A percentile compares a stretch with the other conserved stretches of the same genome.
These are phyloP conservation scores for Caenorhabditis doughertyi DNA, from an alignment of 2,888 invertebrate genomes.

Conservation along the genomic window DNA sequence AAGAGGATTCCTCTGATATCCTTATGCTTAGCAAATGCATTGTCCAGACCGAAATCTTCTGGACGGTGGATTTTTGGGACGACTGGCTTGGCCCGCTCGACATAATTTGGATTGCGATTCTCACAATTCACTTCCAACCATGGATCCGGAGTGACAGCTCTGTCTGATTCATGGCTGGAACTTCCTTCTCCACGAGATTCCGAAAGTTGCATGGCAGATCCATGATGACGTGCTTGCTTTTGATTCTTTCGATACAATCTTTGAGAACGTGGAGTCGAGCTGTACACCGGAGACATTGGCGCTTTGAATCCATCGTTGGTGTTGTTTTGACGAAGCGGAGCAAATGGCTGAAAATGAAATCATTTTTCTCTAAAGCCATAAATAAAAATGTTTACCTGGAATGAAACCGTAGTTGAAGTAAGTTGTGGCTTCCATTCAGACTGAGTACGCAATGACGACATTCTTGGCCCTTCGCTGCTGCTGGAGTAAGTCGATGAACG, in stretches of 20 bases:
- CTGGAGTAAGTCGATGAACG: conserved; percentile 46
- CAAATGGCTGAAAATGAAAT: conserved; percentile 37
- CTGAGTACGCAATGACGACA: conserved; percentile 42
- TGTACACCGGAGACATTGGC: conserved; percentile 23
- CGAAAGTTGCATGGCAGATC: conserved; percentile 14
- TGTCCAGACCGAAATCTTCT: conserved; percentile 45
- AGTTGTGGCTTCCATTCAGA: conserved; percentile 61
- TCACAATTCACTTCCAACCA: conserved; percentile 28
- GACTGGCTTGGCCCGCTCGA: neutral
- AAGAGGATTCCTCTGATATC: conserved; percentile 71
- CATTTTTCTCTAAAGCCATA: neutral
- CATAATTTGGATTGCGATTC: conserved; percentile 16
- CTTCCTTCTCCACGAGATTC: conserved; percentile 63
- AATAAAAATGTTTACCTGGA: conserved; percentile 37
- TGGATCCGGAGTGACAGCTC: conserved; percentile 33
- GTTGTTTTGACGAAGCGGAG: conserved; percentile 1
- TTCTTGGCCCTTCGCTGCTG: conserved; percentile 34
- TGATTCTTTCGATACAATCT: conserved; percentile 44
- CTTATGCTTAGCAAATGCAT: conserved; percentile 46
- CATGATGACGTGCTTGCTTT: conserved; percentile 39
- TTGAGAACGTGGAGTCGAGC: conserved; percentile 44
- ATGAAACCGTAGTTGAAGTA: conserved; percentile 60
- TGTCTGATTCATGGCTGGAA: conserved; percentile 17
- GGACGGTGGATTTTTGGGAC: conserved; percentile 1
- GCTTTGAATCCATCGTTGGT: conserved; percentile 25